phyloP scores from a whole-genome alignment of 2,888 invertebrate species.

The Polyploca ridens region DNA sequence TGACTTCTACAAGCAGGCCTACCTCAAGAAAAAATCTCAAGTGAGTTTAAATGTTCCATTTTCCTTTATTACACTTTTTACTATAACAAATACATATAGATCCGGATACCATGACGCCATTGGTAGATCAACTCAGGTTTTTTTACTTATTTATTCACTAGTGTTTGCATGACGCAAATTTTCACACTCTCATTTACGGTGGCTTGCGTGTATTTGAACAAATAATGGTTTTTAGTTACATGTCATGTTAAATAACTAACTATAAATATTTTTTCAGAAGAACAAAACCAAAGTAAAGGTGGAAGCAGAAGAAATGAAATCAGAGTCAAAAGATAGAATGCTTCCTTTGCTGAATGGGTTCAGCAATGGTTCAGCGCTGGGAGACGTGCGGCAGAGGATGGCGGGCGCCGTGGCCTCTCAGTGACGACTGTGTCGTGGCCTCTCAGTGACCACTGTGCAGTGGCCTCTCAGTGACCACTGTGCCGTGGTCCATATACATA shows the following conservation, averaged over 20 bases:
- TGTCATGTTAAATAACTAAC: background rate
- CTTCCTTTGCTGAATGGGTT: constrained; percentile 73
- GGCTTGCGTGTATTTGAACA: background rate
- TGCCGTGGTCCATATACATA: background rate
- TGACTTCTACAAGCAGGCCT: constrained; percentile 94
- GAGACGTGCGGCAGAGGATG: constrained; percentile 74
- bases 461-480: background rate
- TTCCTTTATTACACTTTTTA: background rate
- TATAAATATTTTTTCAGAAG: constrained; percentile 37
- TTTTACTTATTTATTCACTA: background rate
- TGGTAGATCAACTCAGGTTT: background rate
- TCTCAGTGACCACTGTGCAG: too few relatives aligned
- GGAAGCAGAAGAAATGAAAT: constrained; percentile 51
- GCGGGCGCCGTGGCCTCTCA: constrained; percentile 79
- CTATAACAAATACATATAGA: background rate
- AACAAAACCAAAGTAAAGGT: constrained; percentile 56
- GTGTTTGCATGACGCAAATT: background rate
- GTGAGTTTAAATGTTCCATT: constrained; percentile 32
- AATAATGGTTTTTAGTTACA: background rate
- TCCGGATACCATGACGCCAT: constrained; percentile 8
- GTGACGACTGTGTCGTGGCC: constrained; percentile 57
- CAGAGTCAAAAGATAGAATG: constrained; percentile 68
- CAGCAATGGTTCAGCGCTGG: constrained; percentile 68
- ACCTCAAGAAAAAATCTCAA: constrained; percentile 76
- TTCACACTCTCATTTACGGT: background rate